Evolutionary conservation across 1,140 invertebrate species (phyloP), one percentile per base, ranked within the genome.

Genomic region (Diabrotica virgifera): DNA sequence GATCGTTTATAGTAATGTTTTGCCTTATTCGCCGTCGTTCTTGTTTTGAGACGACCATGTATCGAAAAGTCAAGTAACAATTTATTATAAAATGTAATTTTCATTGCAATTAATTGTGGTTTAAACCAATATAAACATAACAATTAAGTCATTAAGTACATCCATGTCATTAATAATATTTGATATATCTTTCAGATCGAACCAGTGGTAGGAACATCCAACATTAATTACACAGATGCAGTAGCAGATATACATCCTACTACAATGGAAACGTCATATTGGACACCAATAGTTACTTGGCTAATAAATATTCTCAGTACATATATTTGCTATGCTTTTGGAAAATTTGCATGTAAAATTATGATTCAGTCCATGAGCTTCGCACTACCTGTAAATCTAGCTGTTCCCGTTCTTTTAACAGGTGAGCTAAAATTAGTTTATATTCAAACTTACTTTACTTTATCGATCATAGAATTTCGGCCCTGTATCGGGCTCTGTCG

Each of bases 301-400:
- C 63, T 87, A 5, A 80, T 89, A 59, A 89, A 93, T 73, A 82
- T 87, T 24, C 57, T 82, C 6, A 80, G 85, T 0, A 83, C 88
- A 12, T 86, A 90, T 65, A 68, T 89, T 9, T 86, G 86, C 71
- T 93, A 92, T 73, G 84, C 87, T 65, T 87, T 89, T 71, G 87
- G 85, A 24, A 93, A 91, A 83, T 93, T 92, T 72, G 85, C 91
- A 8, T 93, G 90, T 77, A 91, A 91, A 82, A 91, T 93, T 64
- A 85, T 90, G 75, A 93, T 94, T 76, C 91, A 94, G 75, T 85
- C 61, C 11, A 89, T 93, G 72, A 89, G 91, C 68, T 94, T 89
- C 73, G 89, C 92, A 0, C 82, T 94, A 62, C 91, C 93, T 0
- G 81, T 94, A 0, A 90, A 81, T 72, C 77, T 95, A 38, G 83